Percentiles rank a stretch among this genome's conserved stretches.
phyloP scores from a whole-genome alignment of 2,797 vertebrate genomes.

The Lithobates sylvaticus region DNA sequence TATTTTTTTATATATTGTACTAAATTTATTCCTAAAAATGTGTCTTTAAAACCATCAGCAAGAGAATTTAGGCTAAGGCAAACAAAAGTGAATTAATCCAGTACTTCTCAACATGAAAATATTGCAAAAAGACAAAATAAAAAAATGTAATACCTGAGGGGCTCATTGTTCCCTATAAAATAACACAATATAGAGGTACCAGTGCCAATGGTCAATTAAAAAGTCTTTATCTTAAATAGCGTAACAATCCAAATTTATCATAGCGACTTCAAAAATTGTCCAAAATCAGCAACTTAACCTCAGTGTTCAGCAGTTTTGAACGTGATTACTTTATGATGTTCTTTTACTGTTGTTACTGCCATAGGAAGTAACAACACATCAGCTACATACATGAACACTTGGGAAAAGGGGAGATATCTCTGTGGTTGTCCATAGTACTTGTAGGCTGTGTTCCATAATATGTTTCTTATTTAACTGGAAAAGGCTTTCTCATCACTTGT shows the following conservation, averaged over 20 bases:
- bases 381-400: neutral
- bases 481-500: neutral
- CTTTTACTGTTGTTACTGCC: neutral
- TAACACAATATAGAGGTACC: slow-evolving; percentile 10
- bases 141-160: slow-evolving; percentile 12
- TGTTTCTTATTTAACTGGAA: neutral
- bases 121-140: neutral
- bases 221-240: neutral
- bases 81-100: neutral
- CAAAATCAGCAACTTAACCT: slow-evolving; percentile 40
- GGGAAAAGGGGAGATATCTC: neutral
- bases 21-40: too few species aligned
- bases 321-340: neutral
- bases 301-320: neutral
- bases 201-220: neutral
- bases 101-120: neutral
- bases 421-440: neutral
- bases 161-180: slow-evolving; percentile 8
- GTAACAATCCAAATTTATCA: slow-evolving; percentile 15
- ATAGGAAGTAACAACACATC: neutral
- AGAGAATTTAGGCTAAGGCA: neutral
- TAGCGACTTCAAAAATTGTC: slow-evolving; percentile 4
- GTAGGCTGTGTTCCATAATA: neutral
- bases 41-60: neutral
- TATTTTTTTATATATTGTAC: too few species aligned